Evolutionary conservation across 2,113 vertebrate species (phyloP), one percentile per base, ranked within the genome.

Genomic region (Stegastes partitus): DNA sequence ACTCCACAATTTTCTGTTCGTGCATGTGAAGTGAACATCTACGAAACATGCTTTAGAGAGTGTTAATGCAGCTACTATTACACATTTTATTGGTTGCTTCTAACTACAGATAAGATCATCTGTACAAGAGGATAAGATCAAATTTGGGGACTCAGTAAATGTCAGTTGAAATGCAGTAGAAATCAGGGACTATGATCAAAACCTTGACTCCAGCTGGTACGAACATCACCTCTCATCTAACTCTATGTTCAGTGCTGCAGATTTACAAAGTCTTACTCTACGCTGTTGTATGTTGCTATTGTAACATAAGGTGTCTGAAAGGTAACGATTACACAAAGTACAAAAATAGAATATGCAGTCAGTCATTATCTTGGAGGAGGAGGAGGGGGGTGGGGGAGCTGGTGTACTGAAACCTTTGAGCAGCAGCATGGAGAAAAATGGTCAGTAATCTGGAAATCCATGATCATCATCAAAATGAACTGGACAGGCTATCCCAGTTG

Each of bases 331-430:
- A 78, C 26, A 73, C 37, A 64, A 71, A 66, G 37, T 82, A 83
- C 71, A 86, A 88, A 87, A 82, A 85, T 62, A 85, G 70, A 67
- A 65, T 79, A 70, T 39, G 57, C 37, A 42, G 64, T 79, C 61
- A 75, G 79, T 83, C 26, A 0, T 56, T 3, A 19, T 56, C 18
- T 23, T 5, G 21, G 5, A 15, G 23, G 18, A 12, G 0, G 3
- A 19, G 8, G 15, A 28, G 15, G 16, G 34, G 4, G 34, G 21
- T 47, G 23, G 4, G n/a, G 47, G 15, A 18, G 53, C 34, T 19
- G 15, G 74, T 39, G 63, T 26, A 62, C 28, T 61, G 55, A 64
- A 76, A 73, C 25, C n/a, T 74, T 65, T 31, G 21, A 89, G 85
- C 83, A 88, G 82, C 73, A 83, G 55, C 28, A 45, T 25, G 9